These are phyloP conservation scores for Coregonus clupeaformis DNA, from an alignment of 2,113 vertebrate genomes.

Conservation along the genomic window DNA sequence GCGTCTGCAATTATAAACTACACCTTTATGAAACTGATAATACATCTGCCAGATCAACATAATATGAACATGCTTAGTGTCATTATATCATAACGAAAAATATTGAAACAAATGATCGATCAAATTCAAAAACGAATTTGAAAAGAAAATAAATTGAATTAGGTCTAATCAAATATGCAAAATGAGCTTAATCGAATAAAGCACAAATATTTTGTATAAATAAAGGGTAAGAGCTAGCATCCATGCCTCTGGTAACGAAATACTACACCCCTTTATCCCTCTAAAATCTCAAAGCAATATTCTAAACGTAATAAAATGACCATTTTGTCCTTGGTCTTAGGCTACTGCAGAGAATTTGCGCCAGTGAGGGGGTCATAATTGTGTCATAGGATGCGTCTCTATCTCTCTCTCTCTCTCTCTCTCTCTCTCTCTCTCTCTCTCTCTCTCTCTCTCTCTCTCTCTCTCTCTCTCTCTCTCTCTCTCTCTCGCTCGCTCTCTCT, in stretches of 20 bases:
- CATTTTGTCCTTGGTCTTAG: background rate
- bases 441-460: conserved; percentile 26
- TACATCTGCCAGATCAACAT: too few species aligned
- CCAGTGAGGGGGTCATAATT: background rate
- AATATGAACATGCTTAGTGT: too few species aligned
- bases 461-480: conserved; percentile 33
- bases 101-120: too few species aligned
- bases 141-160: too few species aligned
- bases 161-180: too few species aligned
- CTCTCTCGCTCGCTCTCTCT: too few species aligned
- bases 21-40: too few species aligned
- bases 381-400: background rate
- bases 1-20: too few species aligned
- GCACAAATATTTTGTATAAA: too few species aligned
- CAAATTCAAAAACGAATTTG: too few species aligned
- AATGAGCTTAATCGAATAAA: background rate
- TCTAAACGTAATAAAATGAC: background rate
- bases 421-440: conserved; percentile 1
- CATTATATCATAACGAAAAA: too few species aligned
- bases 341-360: background rate
- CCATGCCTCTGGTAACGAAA: background rate
- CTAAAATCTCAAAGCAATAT: background rate
- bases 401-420: conserved; percentile 10
- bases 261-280: background rate
- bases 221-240: too few species aligned